Evolutionary conservation across 2,797 vertebrate genomes (phyloP).

Genomic region (Acrossocheilus wenchowensis): DNA sequence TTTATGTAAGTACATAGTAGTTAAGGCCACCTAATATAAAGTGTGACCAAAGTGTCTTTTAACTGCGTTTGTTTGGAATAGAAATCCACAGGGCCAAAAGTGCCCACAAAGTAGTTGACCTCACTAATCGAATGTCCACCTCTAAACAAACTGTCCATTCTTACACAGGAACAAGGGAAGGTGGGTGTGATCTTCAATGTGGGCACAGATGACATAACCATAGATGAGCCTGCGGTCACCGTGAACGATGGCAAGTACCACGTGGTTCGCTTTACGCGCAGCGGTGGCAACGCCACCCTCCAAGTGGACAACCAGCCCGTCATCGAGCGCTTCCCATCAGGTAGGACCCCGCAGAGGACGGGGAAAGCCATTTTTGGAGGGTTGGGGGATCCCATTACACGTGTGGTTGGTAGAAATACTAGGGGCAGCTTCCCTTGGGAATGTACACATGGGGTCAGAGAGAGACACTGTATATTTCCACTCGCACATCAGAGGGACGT

Average conservation of each 20-base stretch:
- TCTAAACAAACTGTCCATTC: constrained; percentile 13
- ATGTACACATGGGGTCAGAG: constrained; percentile 35
- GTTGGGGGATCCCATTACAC: constrained; percentile 28
- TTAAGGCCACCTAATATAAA: no score
- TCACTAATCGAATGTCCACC: not conserved
- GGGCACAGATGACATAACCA: constrained; percentile 93
- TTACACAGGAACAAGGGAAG: constrained; percentile 89
- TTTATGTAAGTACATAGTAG: no score
- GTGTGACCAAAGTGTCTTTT: not conserved
- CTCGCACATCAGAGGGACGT: constrained; percentile 51
- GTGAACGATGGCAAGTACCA: constrained; percentile 96
- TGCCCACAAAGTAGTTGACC: not conserved
- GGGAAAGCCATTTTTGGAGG: not conserved
- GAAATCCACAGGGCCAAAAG: not conserved
- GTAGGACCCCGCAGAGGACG: constrained; percentile 75
- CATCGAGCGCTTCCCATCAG: constrained; percentile 94
- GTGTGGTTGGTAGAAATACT: constrained; percentile 40
- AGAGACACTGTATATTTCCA: constrained; percentile 59
- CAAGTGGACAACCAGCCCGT: constrained; percentile 96
- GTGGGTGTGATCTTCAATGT: constrained; percentile 95
- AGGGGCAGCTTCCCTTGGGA: constrained; percentile 29
- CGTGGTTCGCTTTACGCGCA: constrained; percentile 94
- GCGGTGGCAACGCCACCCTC: constrained; percentile 93
- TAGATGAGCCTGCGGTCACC: constrained; percentile 88
- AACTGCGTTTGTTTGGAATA: not conserved